These are phyloP conservation scores for Molorchus minor DNA, from an alignment of 2,888 invertebrate genomes.

Conservation along the genomic window DNA sequence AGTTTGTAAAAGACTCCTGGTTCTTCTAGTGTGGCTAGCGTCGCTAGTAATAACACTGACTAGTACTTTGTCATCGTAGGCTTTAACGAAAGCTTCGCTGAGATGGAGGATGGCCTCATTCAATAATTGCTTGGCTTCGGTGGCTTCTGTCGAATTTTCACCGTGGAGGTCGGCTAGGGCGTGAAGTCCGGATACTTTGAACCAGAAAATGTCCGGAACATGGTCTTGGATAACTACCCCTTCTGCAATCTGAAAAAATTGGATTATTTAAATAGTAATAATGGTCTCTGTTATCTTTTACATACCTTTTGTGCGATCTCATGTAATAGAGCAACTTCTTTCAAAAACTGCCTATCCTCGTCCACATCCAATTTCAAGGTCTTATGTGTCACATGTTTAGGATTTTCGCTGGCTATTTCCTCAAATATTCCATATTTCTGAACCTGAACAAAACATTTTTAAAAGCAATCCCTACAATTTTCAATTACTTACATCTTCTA, in stretches of 20 bases:
- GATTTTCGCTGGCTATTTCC: conserved; percentile 52
- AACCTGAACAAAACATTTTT: conserved; percentile 56
- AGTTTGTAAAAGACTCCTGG: conserved; percentile 54
- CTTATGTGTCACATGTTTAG: conserved; percentile 48
- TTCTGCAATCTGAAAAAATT: conserved; percentile 47
- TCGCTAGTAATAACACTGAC: conserved; percentile 74
- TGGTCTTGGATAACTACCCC: conserved; percentile 66
- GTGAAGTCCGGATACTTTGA: conserved; percentile 71
- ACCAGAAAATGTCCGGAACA: conserved; percentile 72
- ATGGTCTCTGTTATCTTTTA: no score
- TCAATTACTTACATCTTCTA: conserved; percentile 69
- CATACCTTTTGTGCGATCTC: conserved; percentile 67
- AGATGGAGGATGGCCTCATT: conserved; percentile 67
- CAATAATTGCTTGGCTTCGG: conserved; percentile 72
- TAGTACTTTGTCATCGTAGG: conserved; percentile 69
- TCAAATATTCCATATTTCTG: conserved; percentile 57
- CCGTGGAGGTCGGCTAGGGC: conserved; percentile 73
- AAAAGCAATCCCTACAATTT: background rate
- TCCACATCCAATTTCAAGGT: conserved; percentile 61
- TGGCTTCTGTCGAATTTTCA: conserved; percentile 70
- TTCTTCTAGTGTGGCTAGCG: conserved; percentile 70
- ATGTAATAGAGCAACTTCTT: conserved; percentile 69
- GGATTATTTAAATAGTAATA: background rate
- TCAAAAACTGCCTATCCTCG: conserved; percentile 71
- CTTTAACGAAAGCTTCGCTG: conserved; percentile 66